Evolutionary conservation across 2,113 vertebrate genomes (phyloP), one percentile per base, ranked within the genome.

Genomic region (Chloropsis hardwickii): DNA sequence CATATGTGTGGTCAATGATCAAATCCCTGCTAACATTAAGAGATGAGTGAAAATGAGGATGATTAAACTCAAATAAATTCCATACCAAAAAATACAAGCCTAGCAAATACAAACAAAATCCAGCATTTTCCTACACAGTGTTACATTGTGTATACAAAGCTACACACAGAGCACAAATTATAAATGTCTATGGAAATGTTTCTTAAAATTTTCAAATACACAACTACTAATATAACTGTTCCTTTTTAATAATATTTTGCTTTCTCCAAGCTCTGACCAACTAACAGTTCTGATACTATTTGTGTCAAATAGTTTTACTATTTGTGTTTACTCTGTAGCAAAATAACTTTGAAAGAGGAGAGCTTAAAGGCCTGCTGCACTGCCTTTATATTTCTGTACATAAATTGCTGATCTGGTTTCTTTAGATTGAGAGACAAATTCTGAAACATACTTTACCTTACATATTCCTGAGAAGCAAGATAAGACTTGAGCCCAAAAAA

Each of bases 1-100:
- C 0, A 0, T 51, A 11, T 27, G 14, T 70, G 62, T 60, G 39
- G 18, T 42, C n/a, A 81, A 24, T 0, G 8, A 83, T 31, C 4
- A 82, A 51, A 56, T 64, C 64, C 47, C 37, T 40, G 13, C 4
- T 29, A 67, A 50, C 6, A 42, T 50, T 67, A 54, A 79, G 18
- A 51, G 27, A 35, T n/a, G 9, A 73, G 13, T 82, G 48, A 60
- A 88, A 76, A n/a, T 15, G 8, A 64, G 9, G 18, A 45, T 29
- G 12, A 81, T 29, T 4, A 74, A 61, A 79, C 35, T 5, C 22
- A 80, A 73, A 37, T n/a, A 54, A 66, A 12, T 17, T 58, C 19
- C 27, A 31, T 37, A 53, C 12, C 22, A 51, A 39, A 51, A 91
- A 51, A 20, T 35, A 37, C 13, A 53, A 4, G 6, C n/a, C 39